phyloP scores from a whole-genome alignment of 2,888 invertebrate genomes.

The Nomada fucata region DNA sequence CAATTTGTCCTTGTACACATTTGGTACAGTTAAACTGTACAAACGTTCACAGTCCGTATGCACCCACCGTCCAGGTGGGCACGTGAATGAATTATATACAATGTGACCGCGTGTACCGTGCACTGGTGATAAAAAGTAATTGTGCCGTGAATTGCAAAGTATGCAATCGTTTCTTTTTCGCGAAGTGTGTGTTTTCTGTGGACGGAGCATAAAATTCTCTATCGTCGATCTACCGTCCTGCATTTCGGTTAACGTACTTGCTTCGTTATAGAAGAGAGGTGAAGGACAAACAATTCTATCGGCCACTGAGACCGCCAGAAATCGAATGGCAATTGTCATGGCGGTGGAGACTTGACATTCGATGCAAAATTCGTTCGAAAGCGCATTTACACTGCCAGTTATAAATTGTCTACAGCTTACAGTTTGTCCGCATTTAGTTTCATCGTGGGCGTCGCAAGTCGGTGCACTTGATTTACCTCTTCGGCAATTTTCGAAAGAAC shows the following conservation, averaged over 20 bases:
- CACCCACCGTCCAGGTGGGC: neutral
- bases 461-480: too few species aligned
- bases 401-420: neutral
- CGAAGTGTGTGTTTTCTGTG: neutral
- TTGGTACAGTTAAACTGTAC: neutral
- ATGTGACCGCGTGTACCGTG: neutral
- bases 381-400: conserved; percentile 21
- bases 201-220: conserved; percentile 10
- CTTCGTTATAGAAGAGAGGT: conserved; percentile 11
- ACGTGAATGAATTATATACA: conserved; percentile 3
- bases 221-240: conserved; percentile 36
- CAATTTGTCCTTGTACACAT: too few species aligned
- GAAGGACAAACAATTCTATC: conserved; percentile 22
- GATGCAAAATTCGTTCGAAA: conserved; percentile 16
- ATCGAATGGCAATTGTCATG: neutral
- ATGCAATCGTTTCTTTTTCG: neutral
- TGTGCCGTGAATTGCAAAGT: conserved; percentile 23
- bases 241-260: conserved; percentile 8
- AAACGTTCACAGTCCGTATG: conserved; percentile 16
- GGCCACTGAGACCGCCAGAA: neutral
- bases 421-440: too few species aligned
- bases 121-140: conserved; percentile 10
- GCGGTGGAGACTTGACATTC: conserved; percentile 14
- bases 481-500: too few species aligned
- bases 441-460: too few species aligned